phyloP scores from a whole-genome alignment of 2,888 invertebrate species.

The Ceratothoa steindachneri region DNA sequence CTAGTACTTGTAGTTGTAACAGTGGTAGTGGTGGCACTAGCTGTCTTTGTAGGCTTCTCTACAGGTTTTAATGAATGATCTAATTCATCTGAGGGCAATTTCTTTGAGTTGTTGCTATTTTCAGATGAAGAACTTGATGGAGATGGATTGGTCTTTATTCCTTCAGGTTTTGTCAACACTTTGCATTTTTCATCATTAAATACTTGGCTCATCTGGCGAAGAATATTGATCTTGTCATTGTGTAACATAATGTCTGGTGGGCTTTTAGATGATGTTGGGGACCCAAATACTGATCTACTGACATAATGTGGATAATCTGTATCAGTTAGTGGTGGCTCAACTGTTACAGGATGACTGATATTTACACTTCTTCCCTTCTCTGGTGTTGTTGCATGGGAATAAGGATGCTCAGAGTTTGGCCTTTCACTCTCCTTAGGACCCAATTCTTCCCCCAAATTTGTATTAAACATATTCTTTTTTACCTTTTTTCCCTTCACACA shows the following conservation, averaged over 20 bases:
- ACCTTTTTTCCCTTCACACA: too few relatives aligned
- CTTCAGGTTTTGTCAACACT: not conserved
- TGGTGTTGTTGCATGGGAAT: not conserved
- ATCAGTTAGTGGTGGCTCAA: not conserved
- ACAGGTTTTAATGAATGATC: not conserved
- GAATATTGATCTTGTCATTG: conserved; percentile 46
- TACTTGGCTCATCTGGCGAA: conserved; percentile 46
- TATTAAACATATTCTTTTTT: not conserved
- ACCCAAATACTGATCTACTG: conserved; percentile 1
- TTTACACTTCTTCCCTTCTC: not conserved
- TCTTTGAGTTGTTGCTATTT: too few relatives aligned
- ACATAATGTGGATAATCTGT: not conserved
- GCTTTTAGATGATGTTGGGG: conserved; percentile 19
- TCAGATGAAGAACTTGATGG: too few relatives aligned
- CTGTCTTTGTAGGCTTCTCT: not conserved
- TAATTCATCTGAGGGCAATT: not conserved
- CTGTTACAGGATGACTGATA: not conserved
- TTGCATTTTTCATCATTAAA: conserved; percentile 42
- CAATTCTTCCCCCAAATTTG: not conserved
- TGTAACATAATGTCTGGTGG: conserved; percentile 47
- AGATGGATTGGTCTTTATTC: too few relatives aligned
- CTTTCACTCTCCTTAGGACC: not conserved
- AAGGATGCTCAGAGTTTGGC: not conserved
- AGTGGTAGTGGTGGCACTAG: too few relatives aligned
- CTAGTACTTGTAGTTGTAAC: too few relatives aligned